Base-by-base conservation (phyloP, 2,797 vertebrate species). In the Characodon lateralis region DNA sequence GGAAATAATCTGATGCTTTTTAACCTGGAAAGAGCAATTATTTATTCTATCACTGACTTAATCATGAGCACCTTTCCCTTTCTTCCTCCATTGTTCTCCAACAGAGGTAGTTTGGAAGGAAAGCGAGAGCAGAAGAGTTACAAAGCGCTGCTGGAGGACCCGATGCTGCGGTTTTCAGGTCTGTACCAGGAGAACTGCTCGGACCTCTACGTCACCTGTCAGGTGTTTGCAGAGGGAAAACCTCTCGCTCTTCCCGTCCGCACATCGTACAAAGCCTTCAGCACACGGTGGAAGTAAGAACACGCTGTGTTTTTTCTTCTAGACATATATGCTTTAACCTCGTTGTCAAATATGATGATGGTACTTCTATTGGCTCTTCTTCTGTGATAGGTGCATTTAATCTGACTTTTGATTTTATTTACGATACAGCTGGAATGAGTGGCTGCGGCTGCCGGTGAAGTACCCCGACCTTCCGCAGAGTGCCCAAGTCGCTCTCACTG, bases 281-380 rank as follows among this genome's bases (percentile, higher is more conserved):
- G 98, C 94, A 99, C 98, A 50, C 96, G 98, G 28, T 99, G 98
- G 98, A 99, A 99, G 98, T 99, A 95, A 97, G 98, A 96, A 55
- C 26, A 1, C 22, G 1, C 71, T 22, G 2, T 26, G 1, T 61
- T 14, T 56, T 41, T 28, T 83, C 26, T 31, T 75, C 9, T 41
- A 20, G 12, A 12, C 28, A 35, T 18, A 50, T 43, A 4, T 3
- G 18, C 35, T 72, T 6, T 55, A 24, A 55, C 6, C 16, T 31
- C 22, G 28, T 56, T 35, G 16, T 26, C 24, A n/a, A 2, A 58
- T 58, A 9, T 68, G 1, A 68, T 46, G 0, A 1, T 7, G 6
- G 22, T 43, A 39, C 28, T 5, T 24, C 22, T 51, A n/a, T n/a
- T 55, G 10, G 22, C 18, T 53, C 20, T 8, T 53, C n/a, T 48